Conservation (phyloP, 2,797 vertebrate species). For the Buceros bicornis region DNA sequence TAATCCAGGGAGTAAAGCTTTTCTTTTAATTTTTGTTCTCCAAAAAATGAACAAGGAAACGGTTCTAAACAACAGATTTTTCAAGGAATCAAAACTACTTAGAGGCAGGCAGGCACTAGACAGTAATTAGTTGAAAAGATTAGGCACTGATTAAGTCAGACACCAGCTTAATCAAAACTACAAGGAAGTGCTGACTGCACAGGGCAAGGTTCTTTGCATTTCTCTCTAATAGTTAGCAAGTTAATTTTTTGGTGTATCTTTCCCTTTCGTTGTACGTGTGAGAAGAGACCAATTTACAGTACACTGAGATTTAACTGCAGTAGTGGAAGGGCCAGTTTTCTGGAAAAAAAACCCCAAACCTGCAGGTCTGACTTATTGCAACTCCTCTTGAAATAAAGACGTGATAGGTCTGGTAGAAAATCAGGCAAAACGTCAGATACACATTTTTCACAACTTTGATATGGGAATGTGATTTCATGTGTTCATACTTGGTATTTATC, state of each 20-base stretch:
- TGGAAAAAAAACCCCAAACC: neutral
- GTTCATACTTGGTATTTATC: neutral
- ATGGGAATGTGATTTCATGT: neutral
- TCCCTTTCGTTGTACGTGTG: neutral
- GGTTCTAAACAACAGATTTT: slow-evolving; percentile 25
- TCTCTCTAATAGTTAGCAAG: neutral
- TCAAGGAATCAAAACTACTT: slow-evolving; percentile 10
- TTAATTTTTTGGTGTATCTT: slow-evolving; percentile 10
- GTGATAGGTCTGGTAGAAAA: neutral
- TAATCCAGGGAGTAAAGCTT: slow-evolving; percentile 4
- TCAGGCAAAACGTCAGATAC: neutral
- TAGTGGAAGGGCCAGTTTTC: neutral
- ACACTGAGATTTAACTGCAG: neutral
- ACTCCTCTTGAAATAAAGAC: neutral
- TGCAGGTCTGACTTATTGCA: neutral
- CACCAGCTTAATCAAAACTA: slow-evolving; percentile 23
- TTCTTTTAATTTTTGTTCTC: slow-evolving; percentile 5
- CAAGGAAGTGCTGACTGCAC: neutral
- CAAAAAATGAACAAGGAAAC: neutral
- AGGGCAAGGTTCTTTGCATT: neutral
- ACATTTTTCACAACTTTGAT: neutral
- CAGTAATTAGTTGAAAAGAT: slow-evolving; percentile 16
- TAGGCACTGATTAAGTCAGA: slow-evolving; percentile 1
- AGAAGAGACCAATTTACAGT: neutral
- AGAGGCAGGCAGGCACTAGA: neutral